Conservation (phyloP, 1,140 invertebrate species). For the Papilio aristodemus region DNA sequence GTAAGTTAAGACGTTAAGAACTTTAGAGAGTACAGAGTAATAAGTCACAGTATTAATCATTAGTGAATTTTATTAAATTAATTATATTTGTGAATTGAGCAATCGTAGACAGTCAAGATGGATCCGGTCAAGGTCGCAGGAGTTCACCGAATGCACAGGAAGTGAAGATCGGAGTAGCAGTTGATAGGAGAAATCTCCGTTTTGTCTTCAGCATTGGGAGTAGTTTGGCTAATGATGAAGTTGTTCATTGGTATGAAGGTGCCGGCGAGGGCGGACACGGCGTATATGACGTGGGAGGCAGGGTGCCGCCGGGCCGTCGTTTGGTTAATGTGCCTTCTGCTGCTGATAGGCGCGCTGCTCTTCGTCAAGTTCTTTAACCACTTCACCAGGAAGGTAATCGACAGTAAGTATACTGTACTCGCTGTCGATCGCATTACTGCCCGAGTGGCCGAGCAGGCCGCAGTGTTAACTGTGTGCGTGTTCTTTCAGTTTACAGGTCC, state of each 20-base stretch:
- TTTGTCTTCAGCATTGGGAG: too few species aligned
- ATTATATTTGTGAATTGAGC: too few species aligned
- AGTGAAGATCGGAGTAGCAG: background rate
- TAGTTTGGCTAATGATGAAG: too few species aligned
- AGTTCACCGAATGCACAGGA: too few species aligned
- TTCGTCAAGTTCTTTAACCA: slow-evolving; percentile 56
- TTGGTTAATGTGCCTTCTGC: slow-evolving; percentile 52
- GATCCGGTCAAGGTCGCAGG: too few species aligned
- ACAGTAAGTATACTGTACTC: slow-evolving; percentile 40
- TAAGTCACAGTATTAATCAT: too few species aligned
- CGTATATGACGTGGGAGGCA: background rate
- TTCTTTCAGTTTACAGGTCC: slow-evolving; percentile 49
- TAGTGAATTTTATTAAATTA: too few species aligned
- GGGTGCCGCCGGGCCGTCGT: slow-evolving; percentile 45
- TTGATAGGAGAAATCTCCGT: too few species aligned
- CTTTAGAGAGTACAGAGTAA: too few species aligned
- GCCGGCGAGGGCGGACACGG: background rate
- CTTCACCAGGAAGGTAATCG: slow-evolving; percentile 45
- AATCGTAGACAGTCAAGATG: too few species aligned
- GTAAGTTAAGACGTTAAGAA: background rate
- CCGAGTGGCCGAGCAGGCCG: too few species aligned
- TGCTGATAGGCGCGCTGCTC: slow-evolving; percentile 52
- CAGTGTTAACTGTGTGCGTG: background rate
- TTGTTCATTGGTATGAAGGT: background rate
- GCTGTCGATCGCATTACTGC: too few species aligned